These are phyloP conservation scores for Dorcus hopei DNA, from an alignment of 2,888 invertebrate genomes.

Conservation along the genomic window DNA sequence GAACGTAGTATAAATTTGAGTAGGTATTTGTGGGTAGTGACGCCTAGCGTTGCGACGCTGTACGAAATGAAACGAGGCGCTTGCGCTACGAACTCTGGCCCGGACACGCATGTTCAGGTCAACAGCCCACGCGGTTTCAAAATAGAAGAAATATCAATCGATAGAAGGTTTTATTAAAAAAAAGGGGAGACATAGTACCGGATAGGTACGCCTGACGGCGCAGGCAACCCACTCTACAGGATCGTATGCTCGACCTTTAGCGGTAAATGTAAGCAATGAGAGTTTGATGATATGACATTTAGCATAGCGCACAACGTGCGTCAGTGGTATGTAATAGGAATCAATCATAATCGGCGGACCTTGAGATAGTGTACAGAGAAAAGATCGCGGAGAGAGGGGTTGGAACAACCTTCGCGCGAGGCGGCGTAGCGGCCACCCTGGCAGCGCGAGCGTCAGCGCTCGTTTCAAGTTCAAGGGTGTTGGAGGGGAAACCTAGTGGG, in stretches of 20 bases:
- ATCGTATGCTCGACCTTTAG: neutral
- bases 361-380: slow-evolving; percentile 2
- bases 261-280: too few relatives aligned
- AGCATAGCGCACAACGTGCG: neutral
- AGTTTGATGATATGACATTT: too few relatives aligned
- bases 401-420: slow-evolving; percentile 25
- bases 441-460: slow-evolving; percentile 31
- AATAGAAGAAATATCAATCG: slow-evolving; percentile 15
- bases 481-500: slow-evolving; percentile 45
- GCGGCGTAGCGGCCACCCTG: slow-evolving; percentile 20
- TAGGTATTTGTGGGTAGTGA: slow-evolving; percentile 26
- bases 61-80: slow-evolving; percentile 20
- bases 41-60: slow-evolving; percentile 33
- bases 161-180: slow-evolving; percentile 5
- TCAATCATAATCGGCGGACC: slow-evolving; percentile 1
- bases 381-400: slow-evolving; percentile 5
- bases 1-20: neutral
- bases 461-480: slow-evolving; percentile 51
- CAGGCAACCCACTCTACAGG: too few relatives aligned
- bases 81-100: slow-evolving; percentile 29
- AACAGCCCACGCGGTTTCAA: slow-evolving; percentile 31
- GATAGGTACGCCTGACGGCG: neutral
- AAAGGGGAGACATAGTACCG: neutral
- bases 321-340: slow-evolving; percentile 1
- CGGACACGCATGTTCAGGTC: slow-evolving; percentile 29